A percentile compares a stretch with the other conserved stretches of the same genome.
Conservation (phyloP, 2,113 vertebrate species). For the Urocolius indicus region DNA sequence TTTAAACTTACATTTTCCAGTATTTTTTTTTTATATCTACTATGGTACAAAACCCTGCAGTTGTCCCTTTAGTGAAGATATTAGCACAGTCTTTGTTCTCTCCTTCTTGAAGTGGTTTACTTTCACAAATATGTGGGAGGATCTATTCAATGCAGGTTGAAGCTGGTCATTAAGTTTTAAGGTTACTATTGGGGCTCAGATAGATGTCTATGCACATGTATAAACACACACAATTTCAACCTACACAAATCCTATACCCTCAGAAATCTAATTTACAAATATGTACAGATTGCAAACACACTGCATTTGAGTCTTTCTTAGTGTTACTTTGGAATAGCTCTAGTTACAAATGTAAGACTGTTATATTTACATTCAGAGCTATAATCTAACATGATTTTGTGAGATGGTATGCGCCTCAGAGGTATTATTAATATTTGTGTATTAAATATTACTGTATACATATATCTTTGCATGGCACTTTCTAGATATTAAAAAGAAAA, state of each 20-base stretch:
- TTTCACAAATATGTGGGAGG: neutral
- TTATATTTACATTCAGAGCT: neutral
- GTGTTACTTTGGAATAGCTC: neutral
- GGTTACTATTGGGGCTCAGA: neutral
- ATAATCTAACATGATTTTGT: neutral
- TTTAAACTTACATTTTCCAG: neutral
- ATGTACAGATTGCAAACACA: neutral
- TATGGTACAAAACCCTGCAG: neutral
- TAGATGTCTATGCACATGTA: neutral
- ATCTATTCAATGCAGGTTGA: neutral
- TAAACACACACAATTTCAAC: neutral
- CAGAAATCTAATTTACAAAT: neutral
- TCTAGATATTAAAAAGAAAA: constrained; percentile 64
- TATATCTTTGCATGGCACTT: constrained; percentile 53
- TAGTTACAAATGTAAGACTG: neutral
- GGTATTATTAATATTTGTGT: constrained; percentile 55
- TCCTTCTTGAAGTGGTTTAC: neutral
- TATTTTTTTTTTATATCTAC: neutral
- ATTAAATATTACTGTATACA: constrained; percentile 51
- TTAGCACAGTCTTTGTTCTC: neutral
- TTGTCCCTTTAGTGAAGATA: neutral
- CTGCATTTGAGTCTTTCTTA: rapidly evolving
- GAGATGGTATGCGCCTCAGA: neutral
- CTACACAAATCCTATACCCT: neutral
- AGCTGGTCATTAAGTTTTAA: neutral